Evolutionary conservation across 2,797 vertebrate genomes (phyloP), one percentile per base, ranked within the genome.

Genomic region (Rachycentron canadum): DNA sequence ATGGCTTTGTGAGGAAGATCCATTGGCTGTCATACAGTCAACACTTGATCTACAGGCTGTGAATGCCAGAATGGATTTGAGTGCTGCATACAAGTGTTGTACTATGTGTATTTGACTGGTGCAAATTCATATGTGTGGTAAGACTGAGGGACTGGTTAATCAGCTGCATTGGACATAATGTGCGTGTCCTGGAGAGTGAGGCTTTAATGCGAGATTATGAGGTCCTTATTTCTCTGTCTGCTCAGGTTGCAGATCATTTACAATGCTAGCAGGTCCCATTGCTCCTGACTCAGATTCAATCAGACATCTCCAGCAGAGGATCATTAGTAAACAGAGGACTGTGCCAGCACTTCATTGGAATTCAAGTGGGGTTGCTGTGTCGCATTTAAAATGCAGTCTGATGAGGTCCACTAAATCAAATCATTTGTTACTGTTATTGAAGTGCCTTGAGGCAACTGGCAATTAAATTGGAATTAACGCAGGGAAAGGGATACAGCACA

Each of bases 381-480:
- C 96, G 97, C 97, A 99, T 99, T 99, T 99, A 98, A 99, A 99
- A 99, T 99, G 97, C 97, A 97, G 97, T 96, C 97, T 99, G 98
- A 99, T 98, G 97, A 98, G 98, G 97, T 98, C 97, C 97, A 98
- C 97, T 98, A 99, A 99, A 98, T 99, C 97, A 99, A 99, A 99
- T 98, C 97, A 99, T 99, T 99, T 99, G 98, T 99, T 99, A 99
- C 98, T 98, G 97, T 98, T 98, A 98, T 98, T 99, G 97, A 99
- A 98, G 97, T 97, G 98, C 97, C 97, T 99, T 97, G 97, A 96
- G 98, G 98, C 98, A 98, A 98, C 97, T 98, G 97, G 98, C 98
- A 99, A 99, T 99, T 99, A 99, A 99, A 99, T 98, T 98, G 98
- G 98, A 99, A 99, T 99, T 99, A 99, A 98, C 97, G 95, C 92